These are phyloP conservation scores for Nyctalus aviator DNA, from an alignment of 2,797 vertebrate genomes.

Conservation along the genomic window DNA sequence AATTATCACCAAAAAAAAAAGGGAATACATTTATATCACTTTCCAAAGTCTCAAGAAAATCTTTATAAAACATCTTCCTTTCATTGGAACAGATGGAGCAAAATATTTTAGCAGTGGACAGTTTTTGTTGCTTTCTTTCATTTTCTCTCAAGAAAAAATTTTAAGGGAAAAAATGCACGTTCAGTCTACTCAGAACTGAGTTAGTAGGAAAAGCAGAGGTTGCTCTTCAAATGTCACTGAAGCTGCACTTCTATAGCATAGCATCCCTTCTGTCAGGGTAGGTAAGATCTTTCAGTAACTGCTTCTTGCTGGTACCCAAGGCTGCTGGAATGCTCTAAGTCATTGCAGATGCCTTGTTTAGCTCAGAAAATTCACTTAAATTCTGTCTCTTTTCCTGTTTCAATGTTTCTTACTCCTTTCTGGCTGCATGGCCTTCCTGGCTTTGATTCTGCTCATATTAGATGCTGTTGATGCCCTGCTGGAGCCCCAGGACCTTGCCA, in stretches of 20 bases:
- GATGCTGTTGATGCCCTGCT: neutral
- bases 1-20: neutral
- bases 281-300: neutral
- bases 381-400: neutral
- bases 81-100: neutral
- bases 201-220: neutral
- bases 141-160: constrained; percentile 22
- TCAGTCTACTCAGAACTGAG: neutral
- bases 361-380: neutral
- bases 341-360: neutral
- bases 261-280: neutral
- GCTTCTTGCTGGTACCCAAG: neutral
- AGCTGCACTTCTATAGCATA: neutral
- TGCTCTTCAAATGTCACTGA: neutral
- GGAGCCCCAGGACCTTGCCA: neutral
- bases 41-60: constrained; percentile 7
- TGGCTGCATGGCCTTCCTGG: neutral
- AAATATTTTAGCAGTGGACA: neutral
- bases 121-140: neutral
- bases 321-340: neutral
- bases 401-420: neutral
- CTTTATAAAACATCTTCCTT: constrained; percentile 33
- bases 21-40: neutral
- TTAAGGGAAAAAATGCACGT: neutral
- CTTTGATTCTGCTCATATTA: neutral